Evolutionary conservation across 2,888 invertebrate genomes (phyloP).

Genomic region (Caenorhabditis japonica): DNA sequence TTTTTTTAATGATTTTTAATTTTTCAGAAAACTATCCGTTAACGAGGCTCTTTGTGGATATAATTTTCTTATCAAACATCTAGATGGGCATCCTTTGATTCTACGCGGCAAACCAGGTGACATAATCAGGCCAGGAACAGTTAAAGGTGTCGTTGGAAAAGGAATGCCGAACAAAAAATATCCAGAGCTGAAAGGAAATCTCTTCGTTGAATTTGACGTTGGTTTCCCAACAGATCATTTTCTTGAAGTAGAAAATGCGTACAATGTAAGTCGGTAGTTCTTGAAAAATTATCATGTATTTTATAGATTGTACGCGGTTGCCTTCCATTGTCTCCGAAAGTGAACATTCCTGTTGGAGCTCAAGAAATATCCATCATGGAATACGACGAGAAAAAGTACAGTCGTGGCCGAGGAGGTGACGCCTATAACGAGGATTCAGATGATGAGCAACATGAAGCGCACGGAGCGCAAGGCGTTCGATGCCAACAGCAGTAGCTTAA

Average conservation of each 20-base stretch:
- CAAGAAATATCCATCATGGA: conserved; percentile 85
- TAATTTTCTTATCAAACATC: conserved; percentile 86
- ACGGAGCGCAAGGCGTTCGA: conserved; percentile 49
- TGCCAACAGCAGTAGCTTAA: conserved; percentile 58
- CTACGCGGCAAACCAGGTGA: conserved; percentile 86
- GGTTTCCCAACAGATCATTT: conserved; percentile 88
- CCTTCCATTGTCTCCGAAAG: conserved; percentile 84
- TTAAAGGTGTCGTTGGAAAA: conserved; percentile 86
- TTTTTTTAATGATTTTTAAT: neutral
- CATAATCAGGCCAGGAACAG: conserved; percentile 84
- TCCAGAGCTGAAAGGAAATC: conserved; percentile 82
- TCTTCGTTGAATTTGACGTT: conserved; percentile 89
- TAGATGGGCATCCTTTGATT: conserved; percentile 89
- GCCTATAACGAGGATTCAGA: conserved; percentile 82
- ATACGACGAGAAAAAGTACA: conserved; percentile 72
- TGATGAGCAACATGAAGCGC: conserved; percentile 81
- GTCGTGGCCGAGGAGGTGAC: conserved; percentile 80
- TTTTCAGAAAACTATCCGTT: conserved; percentile 81
- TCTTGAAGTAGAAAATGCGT: conserved; percentile 79
- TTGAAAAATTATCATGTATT: neutral
- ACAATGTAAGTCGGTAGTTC: conserved; percentile 56
- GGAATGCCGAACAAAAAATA: conserved; percentile 85
- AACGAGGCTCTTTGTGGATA: conserved; percentile 94
- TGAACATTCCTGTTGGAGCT: conserved; percentile 82
- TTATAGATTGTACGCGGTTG: conserved; percentile 84